Evolutionary conservation across 2,113 vertebrate genomes (phyloP), one percentile per base, ranked within the genome.

Genomic region (Thunnus maccoyii): DNA sequence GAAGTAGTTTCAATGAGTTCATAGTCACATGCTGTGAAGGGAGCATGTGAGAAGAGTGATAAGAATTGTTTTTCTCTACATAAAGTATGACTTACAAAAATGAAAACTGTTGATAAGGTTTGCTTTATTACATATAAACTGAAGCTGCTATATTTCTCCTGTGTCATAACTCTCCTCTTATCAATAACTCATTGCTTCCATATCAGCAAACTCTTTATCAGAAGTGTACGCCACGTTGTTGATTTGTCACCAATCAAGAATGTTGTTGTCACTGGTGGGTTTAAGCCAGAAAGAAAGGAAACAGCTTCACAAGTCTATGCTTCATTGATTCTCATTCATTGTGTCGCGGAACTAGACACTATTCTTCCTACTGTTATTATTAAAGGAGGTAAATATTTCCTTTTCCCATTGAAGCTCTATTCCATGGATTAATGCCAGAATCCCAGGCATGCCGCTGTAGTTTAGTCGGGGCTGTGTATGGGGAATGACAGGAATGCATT

Each of bases 401-500:
- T 80, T 93, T 92, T 86, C 73, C 83, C 87, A 88, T 90, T 92
- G 78, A 92, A 73, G 66, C 57, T 50, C 55, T 79, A 69, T 84
- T 91, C 77, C 63, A 73, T 75, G 83, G 89, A 94, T 92, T 92
- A 87, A 69, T 80, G 83, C 44, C 61, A 81, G 83, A 93, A 91
- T 93, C 81, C 32, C 80, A 72, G 79, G 78, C 82, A 88, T 66
- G 72, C 70, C 20, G 14, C 65, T 62, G 48, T 64, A 80, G 86
- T 88, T 94, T 91, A 72, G 76, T 64, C 57, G 15, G 60, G 32
- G n/a, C 56, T 11, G 17, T 78, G 70, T 22, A 80, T 72, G 63
- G 71, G 81, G 88, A 90, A 92, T 87, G 88, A 56, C 36, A 84
- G 91, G 94, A 94, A 95, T 94, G 91, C 80, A 78, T 77, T 86